Percentiles rank a stretch among this genome's conserved stretches.
Conservation (phyloP, 2,797 vertebrate species). For the Acestrorhynchus altus region DNA sequence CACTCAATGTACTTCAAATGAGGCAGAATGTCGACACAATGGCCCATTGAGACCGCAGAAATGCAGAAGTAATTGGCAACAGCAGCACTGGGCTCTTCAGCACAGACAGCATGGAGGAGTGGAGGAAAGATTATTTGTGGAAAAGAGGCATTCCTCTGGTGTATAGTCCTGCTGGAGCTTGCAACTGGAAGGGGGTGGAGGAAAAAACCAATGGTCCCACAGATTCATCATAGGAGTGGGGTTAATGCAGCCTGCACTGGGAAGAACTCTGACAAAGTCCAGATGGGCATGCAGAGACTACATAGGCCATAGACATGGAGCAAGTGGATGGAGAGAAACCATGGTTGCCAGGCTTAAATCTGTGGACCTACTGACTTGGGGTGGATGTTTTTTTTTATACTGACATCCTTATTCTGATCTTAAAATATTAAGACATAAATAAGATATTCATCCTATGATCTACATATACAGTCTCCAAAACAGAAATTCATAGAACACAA, state of each 20-base stretch:
- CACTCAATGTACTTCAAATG: constrained; percentile 65
- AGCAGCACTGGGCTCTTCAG: constrained; percentile 47
- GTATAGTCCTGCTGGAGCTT: constrained; percentile 15
- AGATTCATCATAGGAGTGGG: not conserved
- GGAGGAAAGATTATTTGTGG: constrained; percentile 34
- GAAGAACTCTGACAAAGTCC: not conserved
- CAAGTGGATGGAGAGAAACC: not conserved
- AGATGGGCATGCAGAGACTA: not conserved
- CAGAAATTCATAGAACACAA: too few relatives aligned
- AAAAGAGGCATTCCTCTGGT: constrained; percentile 37
- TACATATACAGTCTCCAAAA: too few relatives aligned
- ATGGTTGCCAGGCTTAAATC: not conserved
- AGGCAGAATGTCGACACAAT: constrained; percentile 67
- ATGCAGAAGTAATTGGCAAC: constrained; percentile 66
- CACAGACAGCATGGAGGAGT: constrained; percentile 28
- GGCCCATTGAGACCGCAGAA: constrained; percentile 64
- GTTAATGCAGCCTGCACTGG: not conserved
- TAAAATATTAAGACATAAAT: too few relatives aligned
- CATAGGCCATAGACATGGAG: not conserved
- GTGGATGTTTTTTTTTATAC: not conserved
- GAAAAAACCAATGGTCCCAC: not conserved
- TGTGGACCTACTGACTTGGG: not conserved
- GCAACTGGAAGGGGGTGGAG: constrained; percentile 1
- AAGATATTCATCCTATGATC: too few relatives aligned
- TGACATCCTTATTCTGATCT: not conserved